phyloP scores from a whole-genome alignment of 2,888 invertebrate species.

The Dorcus parallelipipedus region DNA sequence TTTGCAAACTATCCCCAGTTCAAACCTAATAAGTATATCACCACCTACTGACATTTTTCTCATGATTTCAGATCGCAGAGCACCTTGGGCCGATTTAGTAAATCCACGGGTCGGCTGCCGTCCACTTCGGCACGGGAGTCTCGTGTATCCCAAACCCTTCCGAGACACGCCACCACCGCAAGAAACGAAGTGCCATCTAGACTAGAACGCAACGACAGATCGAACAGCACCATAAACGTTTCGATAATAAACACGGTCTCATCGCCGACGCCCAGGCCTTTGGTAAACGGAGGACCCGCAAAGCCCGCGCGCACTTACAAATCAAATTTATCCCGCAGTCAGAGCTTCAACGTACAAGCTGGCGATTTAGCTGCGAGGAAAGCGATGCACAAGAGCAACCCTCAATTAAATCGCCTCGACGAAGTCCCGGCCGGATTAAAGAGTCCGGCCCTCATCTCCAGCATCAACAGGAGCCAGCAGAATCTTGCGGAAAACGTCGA shows the following conservation, averaged over 20 bases:
- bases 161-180: constrained; percentile 52
- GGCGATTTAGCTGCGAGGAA: constrained; percentile 38
- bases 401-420: constrained; percentile 68
- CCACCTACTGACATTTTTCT: constrained; percentile 34
- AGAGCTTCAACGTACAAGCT: constrained; percentile 81
- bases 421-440: constrained; percentile 64
- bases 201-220: constrained; percentile 55
- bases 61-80: constrained; percentile 58
- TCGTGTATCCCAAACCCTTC: constrained; percentile 68
- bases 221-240: constrained; percentile 65
- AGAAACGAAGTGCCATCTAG: constrained; percentile 41
- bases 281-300: constrained; percentile 57
- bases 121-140: constrained; percentile 53
- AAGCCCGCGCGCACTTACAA: constrained; percentile 80
- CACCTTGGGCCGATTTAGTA: constrained; percentile 79
- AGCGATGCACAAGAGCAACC: constrained; percentile 72
- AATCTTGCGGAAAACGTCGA: constrained; percentile 64
- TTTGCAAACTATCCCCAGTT: too few relatives aligned
- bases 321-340: constrained; percentile 70
- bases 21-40: not conserved
- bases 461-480: constrained; percentile 78
- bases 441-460: constrained; percentile 83
- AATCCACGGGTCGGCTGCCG: constrained; percentile 70
- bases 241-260: constrained; percentile 57
- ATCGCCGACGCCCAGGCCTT: constrained; percentile 35